phyloP scores from a whole-genome alignment of 2,888 invertebrate species.

The Drosophila helvetica region DNA sequence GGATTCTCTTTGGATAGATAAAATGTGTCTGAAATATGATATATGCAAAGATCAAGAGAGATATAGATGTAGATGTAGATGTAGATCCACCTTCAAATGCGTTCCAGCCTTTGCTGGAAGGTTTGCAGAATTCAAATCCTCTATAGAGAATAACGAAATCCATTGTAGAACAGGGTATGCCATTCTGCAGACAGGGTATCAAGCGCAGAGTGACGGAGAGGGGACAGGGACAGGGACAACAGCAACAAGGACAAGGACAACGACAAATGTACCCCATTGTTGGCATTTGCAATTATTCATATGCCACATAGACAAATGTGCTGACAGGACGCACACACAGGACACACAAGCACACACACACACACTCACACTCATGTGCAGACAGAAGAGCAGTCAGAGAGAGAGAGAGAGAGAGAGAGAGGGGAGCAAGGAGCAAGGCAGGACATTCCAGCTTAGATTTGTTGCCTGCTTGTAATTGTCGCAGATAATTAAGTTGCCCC shows the following conservation, averaged over 20 bases:
- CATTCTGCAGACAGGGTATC: background rate
- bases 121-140: too few species aligned
- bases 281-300: constrained; percentile 79
- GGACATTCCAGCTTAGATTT: constrained; percentile 75
- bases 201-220: too few species aligned
- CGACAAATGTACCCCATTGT: constrained; percentile 71
- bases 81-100: too few species aligned
- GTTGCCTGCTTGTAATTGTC: constrained; percentile 77
- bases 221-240: constrained; percentile 2
- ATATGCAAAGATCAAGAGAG: too few species aligned
- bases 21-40: too few species aligned
- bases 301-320: constrained; percentile 80
- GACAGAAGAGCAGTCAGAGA: background rate
- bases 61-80: too few species aligned
- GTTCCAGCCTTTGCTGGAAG: too few species aligned
- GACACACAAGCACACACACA: constrained; percentile 14
- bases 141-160: too few species aligned
- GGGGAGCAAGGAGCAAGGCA: background rate
- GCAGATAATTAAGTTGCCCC: constrained; percentile 73
- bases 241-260: constrained; percentile 23
- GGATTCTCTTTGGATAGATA: too few species aligned
- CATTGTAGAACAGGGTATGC: background rate
- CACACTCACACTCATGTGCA: constrained; percentile 2
- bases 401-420: background rate
- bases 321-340: constrained; percentile 61